Evolutionary conservation across 2,797 vertebrate genomes (phyloP).

Genomic region (Micropoecilia bifurca): DNA sequence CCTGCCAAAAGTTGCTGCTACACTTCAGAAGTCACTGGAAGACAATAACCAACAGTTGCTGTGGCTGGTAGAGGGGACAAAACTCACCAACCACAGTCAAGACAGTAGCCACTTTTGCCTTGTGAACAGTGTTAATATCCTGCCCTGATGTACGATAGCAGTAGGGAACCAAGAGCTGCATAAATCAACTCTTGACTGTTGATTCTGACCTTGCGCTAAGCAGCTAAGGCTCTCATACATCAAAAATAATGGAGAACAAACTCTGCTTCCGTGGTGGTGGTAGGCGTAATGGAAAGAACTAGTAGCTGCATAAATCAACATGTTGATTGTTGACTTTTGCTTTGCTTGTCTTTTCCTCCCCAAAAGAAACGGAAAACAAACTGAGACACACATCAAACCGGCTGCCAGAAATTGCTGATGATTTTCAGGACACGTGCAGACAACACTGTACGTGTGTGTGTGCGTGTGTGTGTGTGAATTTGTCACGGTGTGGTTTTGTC

Average conservation of each 20-base stretch:
- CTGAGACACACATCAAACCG: slow-evolving; percentile 24
- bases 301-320: slow-evolving; percentile 79
- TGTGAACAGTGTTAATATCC: slow-evolving; percentile 53
- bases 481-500: slow-evolving; percentile 57
- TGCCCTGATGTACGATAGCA: slow-evolving; percentile 62
- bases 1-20: not conserved
- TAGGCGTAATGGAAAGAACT: slow-evolving; percentile 80
- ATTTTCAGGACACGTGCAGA: slow-evolving; percentile 39
- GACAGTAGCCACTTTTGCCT: slow-evolving; percentile 31
- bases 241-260: slow-evolving; percentile 77
- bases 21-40: slow-evolving; percentile 4
- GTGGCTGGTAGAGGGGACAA: slow-evolving; percentile 29
- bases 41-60: slow-evolving; percentile 4
- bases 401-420: slow-evolving; percentile 58
- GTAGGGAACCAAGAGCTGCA: slow-evolving; percentile 61
- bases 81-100: slow-evolving; percentile 40
- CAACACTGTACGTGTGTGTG: slow-evolving; percentile 14
- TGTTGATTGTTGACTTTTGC: slow-evolving; percentile 76
- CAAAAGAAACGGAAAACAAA: slow-evolving; percentile 74
- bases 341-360: slow-evolving; percentile 55
- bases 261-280: slow-evolving; percentile 67
- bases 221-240: slow-evolving; percentile 65
- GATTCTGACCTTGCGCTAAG: slow-evolving; percentile 68
- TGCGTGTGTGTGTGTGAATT: slow-evolving; percentile 17
- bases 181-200: slow-evolving; percentile 68